Conservation (phyloP, 2,113 vertebrate genomes). For the Chaetops frenatus region DNA sequence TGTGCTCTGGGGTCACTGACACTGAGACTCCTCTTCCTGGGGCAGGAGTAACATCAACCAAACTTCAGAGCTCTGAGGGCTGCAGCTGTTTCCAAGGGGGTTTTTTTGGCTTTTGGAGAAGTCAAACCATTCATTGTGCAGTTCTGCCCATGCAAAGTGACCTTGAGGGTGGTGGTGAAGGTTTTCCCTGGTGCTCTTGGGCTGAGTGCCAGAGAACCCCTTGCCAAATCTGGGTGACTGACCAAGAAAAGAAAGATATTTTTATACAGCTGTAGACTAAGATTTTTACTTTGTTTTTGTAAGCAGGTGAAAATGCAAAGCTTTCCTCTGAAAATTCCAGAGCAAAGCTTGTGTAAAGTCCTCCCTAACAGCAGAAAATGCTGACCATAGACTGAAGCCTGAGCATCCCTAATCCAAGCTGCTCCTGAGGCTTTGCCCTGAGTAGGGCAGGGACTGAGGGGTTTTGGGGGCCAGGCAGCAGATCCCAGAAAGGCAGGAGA, state of each 20-base stretch:
- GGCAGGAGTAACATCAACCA: neutral
- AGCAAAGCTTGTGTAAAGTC: fast-evolving
- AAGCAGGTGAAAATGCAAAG: neutral
- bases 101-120: neutral
- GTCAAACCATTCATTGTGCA: neutral
- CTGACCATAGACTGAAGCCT: fast-evolving
- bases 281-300: neutral
- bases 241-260: fast-evolving
- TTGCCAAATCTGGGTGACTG: neutral
- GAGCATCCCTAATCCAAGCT: neutral
- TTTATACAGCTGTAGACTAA: neutral
- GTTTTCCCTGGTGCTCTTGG: neutral
- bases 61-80: neutral
- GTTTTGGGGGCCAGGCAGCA: neutral
- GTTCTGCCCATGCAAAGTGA: neutral
- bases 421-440: neutral
- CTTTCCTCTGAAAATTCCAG: neutral
- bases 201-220: neutral
- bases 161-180: neutral
- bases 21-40: neutral
- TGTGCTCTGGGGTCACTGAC: neutral
- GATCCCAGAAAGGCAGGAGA: neutral
- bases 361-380: neutral
- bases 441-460: neutral
- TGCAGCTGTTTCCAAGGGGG: fast-evolving